phyloP scores from a whole-genome alignment of 2,888 invertebrate genomes.

The Kryphioiulus occultus region DNA sequence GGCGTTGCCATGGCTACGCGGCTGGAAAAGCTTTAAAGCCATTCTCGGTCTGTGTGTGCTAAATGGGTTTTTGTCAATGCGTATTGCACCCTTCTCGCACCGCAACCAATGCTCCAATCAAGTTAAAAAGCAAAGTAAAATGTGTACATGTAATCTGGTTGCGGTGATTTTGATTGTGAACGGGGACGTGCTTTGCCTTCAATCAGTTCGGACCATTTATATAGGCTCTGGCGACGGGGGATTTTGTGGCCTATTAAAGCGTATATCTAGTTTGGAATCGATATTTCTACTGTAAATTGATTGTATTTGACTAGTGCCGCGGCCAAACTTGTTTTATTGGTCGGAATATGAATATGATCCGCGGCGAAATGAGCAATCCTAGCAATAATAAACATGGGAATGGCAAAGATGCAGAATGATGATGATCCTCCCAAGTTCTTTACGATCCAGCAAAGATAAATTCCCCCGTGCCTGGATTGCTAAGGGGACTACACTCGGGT shows the following conservation, averaged over 20 bases:
- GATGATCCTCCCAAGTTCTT: conserved; percentile 20
- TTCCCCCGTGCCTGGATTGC: neutral
- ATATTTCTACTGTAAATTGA: neutral
- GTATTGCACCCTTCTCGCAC: neutral
- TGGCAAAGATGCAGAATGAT: conserved; percentile 6
- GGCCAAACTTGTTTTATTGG: neutral
- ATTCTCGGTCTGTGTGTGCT: neutral
- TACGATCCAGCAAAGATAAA: conserved; percentile 35
- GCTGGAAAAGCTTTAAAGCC: conserved; percentile 30
- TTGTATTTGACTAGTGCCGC: neutral
- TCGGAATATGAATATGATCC: conserved; percentile 8
- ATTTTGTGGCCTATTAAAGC: conserved; percentile 35
- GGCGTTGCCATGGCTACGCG: conserved; percentile 14
- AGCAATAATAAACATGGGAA: neutral
- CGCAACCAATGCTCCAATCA: neutral
- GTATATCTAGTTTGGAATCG: neutral
- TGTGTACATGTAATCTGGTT: conserved; percentile 26
- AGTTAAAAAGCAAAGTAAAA: conserved; percentile 4
- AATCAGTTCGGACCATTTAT: conserved; percentile 17
- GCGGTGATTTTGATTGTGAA: conserved; percentile 11
- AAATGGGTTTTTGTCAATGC: neutral
- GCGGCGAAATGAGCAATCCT: conserved; percentile 11
- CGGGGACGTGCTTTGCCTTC: conserved; percentile 26
- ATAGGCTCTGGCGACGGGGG: conserved; percentile 10
- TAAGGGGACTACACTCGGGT: neutral